Conservation (phyloP, 2,888 invertebrate species). For the Tortrix viridana region DNA sequence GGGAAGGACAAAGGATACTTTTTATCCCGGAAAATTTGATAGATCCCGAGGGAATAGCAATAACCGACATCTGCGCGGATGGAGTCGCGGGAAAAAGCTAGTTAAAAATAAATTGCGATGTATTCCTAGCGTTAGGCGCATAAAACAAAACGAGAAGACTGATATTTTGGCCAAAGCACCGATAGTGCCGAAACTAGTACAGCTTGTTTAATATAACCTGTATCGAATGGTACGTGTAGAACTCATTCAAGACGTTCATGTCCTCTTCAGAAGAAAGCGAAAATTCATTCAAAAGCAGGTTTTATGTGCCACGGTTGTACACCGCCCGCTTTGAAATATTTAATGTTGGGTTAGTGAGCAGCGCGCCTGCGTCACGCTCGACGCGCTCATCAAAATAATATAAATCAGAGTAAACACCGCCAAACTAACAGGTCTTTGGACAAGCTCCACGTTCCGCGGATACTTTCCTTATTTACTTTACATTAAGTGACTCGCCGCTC, state of each 20-base stretch:
- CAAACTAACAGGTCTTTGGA: conserved; percentile 45
- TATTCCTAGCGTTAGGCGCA: too few species aligned
- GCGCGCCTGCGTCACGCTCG: conserved; percentile 18
- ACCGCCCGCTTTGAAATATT: conserved; percentile 8
- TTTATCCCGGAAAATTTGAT: too few species aligned
- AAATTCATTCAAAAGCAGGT: conserved; percentile 4
- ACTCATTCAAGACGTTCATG: neutral
- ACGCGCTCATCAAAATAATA: conserved; percentile 21
- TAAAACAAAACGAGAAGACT: too few species aligned
- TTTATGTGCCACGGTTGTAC: conserved; percentile 9
- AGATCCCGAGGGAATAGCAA: too few species aligned
- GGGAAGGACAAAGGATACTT: too few species aligned
- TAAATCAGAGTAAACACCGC: conserved; percentile 11
- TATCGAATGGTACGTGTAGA: too few species aligned
- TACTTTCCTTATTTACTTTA: conserved; percentile 37
- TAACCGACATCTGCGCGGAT: too few species aligned
- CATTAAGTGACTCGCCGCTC: conserved; percentile 19
- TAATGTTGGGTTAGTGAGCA: conserved; percentile 3
- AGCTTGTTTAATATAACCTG: too few species aligned
- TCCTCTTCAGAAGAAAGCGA: conserved; percentile 2
- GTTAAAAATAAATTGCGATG: too few species aligned
- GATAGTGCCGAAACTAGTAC: too few species aligned
- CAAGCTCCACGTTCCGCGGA: conserved; percentile 47
- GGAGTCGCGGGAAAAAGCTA: too few species aligned
- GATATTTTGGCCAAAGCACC: too few species aligned